These are phyloP conservation scores for Drosophila kanapiae DNA, from an alignment of 1,140 invertebrate genomes.

Conservation along the genomic window DNA sequence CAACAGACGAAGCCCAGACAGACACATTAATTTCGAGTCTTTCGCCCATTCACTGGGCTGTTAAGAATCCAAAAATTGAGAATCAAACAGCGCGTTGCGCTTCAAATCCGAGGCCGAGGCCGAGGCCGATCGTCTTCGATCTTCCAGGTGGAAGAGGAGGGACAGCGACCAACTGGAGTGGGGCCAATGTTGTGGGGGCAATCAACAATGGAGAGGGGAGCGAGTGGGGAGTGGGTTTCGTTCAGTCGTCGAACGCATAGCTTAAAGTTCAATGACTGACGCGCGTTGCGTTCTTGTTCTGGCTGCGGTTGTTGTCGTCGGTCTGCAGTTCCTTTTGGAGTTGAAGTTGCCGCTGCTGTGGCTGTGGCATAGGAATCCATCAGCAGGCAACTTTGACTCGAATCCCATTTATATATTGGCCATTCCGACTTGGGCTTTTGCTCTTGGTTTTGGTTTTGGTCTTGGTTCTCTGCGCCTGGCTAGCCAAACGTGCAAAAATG, in stretches of 20 bases:
- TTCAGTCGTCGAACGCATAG: slow-evolving; percentile 61
- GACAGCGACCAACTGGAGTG: slow-evolving; percentile 6
- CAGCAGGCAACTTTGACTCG: slow-evolving; percentile 47
- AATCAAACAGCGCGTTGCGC: slow-evolving; percentile 48
- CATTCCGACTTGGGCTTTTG: slow-evolving; percentile 42
- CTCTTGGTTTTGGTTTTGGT: slow-evolving; percentile 23
- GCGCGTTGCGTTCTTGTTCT: slow-evolving; percentile 65
- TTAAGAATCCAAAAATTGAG: slow-evolving; percentile 59
- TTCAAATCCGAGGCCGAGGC: slow-evolving; percentile 37
- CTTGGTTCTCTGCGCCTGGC: slow-evolving; percentile 40
- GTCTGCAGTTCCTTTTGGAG: slow-evolving; percentile 11
- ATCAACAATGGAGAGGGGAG: slow-evolving; percentile 29
- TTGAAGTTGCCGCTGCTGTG: slow-evolving; percentile 31
- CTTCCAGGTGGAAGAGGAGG: slow-evolving; percentile 10
- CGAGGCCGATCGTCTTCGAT: slow-evolving; percentile 45
- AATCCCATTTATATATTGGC: slow-evolving; percentile 58
- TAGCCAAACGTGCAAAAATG: slow-evolving; percentile 69
- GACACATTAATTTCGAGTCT: slow-evolving; percentile 72
- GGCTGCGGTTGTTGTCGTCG: slow-evolving; percentile 36
- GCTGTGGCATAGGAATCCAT: slow-evolving; percentile 73
- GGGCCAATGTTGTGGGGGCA: slow-evolving; percentile 28
- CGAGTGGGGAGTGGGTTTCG: slow-evolving; percentile 7
- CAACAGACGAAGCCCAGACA: slow-evolving; percentile 49
- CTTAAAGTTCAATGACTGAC: slow-evolving; percentile 82
- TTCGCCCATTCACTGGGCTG: slow-evolving; percentile 27